Conservation (phyloP, 1,140 invertebrate genomes). For the Megalonaias nervosa region DNA sequence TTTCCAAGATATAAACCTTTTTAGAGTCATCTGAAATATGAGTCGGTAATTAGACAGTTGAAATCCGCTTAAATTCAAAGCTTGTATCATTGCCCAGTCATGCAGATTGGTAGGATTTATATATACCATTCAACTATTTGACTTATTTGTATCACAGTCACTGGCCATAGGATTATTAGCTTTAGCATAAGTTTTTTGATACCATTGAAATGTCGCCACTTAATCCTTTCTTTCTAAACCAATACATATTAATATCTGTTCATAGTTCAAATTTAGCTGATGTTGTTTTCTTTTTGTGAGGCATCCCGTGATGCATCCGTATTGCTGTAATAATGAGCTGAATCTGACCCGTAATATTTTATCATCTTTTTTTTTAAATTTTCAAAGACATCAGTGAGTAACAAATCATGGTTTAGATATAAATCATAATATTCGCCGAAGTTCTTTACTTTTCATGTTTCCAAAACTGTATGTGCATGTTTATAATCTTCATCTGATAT, state of each 20-base stretch:
- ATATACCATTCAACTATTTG: constrained; percentile 17
- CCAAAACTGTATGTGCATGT: constrained; percentile 17
- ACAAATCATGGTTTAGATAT: constrained; percentile 30
- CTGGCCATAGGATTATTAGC: constrained; percentile 11
- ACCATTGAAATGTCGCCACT: no score
- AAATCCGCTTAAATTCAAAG: no score
- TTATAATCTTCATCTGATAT: constrained; percentile 18
- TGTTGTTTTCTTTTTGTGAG: no score
- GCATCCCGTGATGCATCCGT: neutral
- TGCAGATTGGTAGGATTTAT: constrained; percentile 27
- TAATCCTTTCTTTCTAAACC: no score
- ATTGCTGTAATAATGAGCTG: neutral
- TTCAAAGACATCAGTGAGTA: constrained; percentile 37
- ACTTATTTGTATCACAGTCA: constrained; percentile 2
- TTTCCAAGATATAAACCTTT: no score
- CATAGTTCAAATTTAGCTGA: no score
- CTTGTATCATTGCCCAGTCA: constrained; percentile 16
- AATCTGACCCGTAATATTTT: constrained; percentile 4
- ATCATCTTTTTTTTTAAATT: constrained; percentile 26
- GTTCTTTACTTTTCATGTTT: constrained; percentile 11
- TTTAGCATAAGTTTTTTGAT: no score
- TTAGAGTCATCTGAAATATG: no score
- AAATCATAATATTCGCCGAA: constrained; percentile 35
- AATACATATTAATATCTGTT: no score
- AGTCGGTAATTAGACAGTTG: no score